Evolutionary conservation across 2,113 vertebrate genomes (phyloP).

Genomic region (Hemiprocne comata): DNA sequence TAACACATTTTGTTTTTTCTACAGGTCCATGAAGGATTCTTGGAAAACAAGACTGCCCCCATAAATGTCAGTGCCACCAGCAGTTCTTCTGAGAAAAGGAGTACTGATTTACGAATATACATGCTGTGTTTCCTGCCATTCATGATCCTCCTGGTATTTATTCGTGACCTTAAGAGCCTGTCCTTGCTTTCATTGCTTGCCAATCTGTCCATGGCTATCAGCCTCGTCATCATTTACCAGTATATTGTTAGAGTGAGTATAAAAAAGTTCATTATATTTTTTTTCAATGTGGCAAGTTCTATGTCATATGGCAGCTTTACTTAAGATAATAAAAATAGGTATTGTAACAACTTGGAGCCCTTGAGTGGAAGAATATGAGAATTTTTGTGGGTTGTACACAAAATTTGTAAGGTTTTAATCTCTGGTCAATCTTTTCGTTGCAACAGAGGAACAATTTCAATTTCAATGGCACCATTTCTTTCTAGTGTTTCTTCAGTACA

Average conservation of each 20-base stretch:
- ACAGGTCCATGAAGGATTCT: conserved; percentile 84
- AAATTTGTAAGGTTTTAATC: neutral
- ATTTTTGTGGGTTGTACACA: neutral
- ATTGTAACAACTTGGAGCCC: neutral
- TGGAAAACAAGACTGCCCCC: conserved; percentile 44
- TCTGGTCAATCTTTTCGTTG: neutral
- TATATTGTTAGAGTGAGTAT: conserved; percentile 81
- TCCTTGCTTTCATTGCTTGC: conserved; percentile 83
- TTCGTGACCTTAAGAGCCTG: conserved; percentile 85
- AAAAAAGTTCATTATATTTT: neutral
- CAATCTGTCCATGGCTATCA: conserved; percentile 87
- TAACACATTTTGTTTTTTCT: neutral
- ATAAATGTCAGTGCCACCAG: conserved; percentile 51
- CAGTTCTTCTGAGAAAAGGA: conserved; percentile 57
- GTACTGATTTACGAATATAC: conserved; percentile 83
- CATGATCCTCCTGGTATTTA: conserved; percentile 83
- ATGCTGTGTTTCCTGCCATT: conserved; percentile 87
- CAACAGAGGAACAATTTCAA: neutral
- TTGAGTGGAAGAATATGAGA: neutral
- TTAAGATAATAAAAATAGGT: neutral
- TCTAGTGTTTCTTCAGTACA: neutral
- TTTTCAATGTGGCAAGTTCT: neutral
- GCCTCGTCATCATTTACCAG: conserved; percentile 87
- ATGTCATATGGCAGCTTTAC: neutral
- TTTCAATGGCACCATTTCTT: neutral